Conservation (phyloP, 1,140 invertebrate species). For the Camponotus pennsylvanicus region DNA sequence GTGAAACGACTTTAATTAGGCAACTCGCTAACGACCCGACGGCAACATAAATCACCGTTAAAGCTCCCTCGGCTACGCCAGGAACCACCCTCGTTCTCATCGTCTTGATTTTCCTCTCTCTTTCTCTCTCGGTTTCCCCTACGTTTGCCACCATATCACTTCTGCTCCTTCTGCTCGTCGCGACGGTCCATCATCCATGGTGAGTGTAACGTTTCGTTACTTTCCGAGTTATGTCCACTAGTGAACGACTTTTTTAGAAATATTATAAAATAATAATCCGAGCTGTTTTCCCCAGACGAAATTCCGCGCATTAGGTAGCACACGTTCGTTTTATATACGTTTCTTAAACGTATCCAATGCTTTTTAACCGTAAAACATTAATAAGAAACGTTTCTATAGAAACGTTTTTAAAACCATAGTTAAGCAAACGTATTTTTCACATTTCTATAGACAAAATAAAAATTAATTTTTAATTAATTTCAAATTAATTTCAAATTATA, state of each 20-base stretch:
- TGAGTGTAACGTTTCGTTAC: not conserved
- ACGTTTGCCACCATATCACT: not conserved
- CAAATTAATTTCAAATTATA: too few relatives aligned
- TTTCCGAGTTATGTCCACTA: not conserved
- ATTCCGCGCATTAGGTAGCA: too few relatives aligned
- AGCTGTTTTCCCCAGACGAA: not conserved
- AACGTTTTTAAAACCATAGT: too few relatives aligned
- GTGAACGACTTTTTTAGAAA: conserved; percentile 11
- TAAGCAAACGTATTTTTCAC: too few relatives aligned
- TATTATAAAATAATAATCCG: not conserved
- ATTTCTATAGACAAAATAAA: too few relatives aligned
- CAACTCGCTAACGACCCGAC: conserved; percentile 73
- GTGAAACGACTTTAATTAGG: conserved; percentile 76
- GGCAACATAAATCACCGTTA: conserved; percentile 77
- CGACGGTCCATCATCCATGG: conserved; percentile 5
- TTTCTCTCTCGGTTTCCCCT: not conserved
- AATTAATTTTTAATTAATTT: too few relatives aligned
- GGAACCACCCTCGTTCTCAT: conserved; percentile 26
- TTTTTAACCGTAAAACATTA: too few relatives aligned
- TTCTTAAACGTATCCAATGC: too few relatives aligned
- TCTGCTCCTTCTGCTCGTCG: not conserved
- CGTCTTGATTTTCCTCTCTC: not conserved
- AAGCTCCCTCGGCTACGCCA: conserved; percentile 55
- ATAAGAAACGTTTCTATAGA: too few relatives aligned
- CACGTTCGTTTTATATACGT: too few relatives aligned